phyloP scores from a whole-genome alignment of 2,797 vertebrate species.

The Pempheris klunzingeri region DNA sequence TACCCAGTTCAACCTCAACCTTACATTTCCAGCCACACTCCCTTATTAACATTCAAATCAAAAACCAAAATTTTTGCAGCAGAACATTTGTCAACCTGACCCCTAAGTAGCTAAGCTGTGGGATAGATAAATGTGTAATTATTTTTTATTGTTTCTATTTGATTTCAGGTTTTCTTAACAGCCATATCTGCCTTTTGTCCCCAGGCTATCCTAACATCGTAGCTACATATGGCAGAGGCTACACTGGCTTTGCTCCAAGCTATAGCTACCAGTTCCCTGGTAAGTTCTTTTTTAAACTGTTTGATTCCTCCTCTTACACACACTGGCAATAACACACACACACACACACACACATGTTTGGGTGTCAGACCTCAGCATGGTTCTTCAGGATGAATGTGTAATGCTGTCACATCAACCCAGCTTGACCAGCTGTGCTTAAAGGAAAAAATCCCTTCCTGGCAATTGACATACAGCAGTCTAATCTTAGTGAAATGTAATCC shows the following conservation, averaged over 20 bases:
- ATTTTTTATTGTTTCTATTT: background rate
- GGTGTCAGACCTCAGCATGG: background rate
- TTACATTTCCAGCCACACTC: no score
- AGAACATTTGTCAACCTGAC: no score
- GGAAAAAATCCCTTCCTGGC: no score
- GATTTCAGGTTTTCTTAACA: background rate
- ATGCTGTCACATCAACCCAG: conserved; percentile 6
- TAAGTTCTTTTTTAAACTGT: conserved; percentile 79
- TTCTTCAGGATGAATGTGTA: background rate
- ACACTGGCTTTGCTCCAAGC: conserved; percentile 93
- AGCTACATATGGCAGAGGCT: conserved; percentile 93
- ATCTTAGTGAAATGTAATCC: conserved; percentile 32
- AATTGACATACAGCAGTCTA: background rate
- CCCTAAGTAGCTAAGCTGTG: no score
- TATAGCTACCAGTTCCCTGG: conserved; percentile 96
- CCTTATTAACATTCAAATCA: no score
- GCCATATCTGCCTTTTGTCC: conserved; percentile 39
- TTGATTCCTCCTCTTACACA: conserved; percentile 28
- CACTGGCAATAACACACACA: no score
- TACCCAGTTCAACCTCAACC: no score
- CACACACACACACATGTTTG: background rate
- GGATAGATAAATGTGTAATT: no score
- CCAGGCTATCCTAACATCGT: conserved; percentile 95
- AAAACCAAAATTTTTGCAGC: no score
- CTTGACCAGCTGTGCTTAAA: no score